Conservation (phyloP, 2,888 invertebrate species). For the Cataglyphis albicans region DNA sequence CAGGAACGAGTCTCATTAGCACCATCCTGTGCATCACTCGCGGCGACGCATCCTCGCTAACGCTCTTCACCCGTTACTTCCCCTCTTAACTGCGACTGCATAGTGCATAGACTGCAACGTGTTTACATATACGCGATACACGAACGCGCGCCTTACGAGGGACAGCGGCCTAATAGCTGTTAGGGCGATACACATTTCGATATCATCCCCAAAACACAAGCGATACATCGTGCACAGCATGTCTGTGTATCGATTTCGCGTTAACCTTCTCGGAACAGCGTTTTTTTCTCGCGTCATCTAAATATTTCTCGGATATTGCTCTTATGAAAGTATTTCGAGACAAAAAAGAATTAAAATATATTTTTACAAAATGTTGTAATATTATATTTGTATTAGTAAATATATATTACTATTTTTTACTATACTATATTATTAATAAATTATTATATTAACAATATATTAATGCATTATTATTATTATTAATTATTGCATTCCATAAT, state of each 20-base stretch:
- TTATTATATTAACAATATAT: background rate
- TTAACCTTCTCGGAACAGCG: background rate
- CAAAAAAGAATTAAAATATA: background rate
- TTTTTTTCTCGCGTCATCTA: background rate
- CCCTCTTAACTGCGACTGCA: constrained; percentile 23
- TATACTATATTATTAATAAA: background rate
- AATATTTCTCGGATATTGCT: background rate
- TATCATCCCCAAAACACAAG: constrained; percentile 20
- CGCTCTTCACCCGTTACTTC: background rate
- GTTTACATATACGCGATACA: constrained; percentile 25
- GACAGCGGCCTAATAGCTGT: constrained; percentile 22
- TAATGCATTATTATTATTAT: background rate
- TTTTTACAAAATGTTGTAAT: background rate
- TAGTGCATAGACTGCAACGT: constrained; percentile 41
- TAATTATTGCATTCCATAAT: background rate
- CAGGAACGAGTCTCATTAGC: constrained; percentile 40
- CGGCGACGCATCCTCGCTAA: background rate
- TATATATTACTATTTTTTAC: background rate
- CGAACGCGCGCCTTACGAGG: background rate
- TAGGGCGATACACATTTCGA: constrained; percentile 22
- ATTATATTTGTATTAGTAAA: background rate
- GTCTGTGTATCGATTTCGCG: constrained; percentile 41
- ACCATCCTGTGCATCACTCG: constrained; percentile 37
- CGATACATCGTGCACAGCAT: background rate
- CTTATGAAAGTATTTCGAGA: background rate